Conservation (phyloP, 2,113 vertebrate genomes). For the Terrapene triunguis region DNA sequence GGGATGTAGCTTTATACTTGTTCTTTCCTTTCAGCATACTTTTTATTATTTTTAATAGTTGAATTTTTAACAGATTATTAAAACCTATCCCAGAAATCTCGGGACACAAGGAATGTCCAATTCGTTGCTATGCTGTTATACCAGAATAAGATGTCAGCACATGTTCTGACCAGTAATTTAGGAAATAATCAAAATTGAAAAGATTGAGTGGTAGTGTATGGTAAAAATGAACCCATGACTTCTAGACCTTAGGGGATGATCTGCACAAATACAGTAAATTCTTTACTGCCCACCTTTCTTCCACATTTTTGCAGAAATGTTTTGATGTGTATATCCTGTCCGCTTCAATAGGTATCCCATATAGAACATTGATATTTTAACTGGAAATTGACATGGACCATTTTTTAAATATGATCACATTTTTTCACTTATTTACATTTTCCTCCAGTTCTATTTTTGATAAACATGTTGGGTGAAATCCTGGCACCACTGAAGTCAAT, state of each 20-base stretch:
- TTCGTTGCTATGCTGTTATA: neutral
- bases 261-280: neutral
- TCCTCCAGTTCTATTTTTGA: accelerated
- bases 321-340: too few relatives aligned
- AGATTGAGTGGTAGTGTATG: neutral
- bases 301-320: neutral
- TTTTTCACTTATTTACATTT: accelerated
- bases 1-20: neutral
- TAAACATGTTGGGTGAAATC: neutral
- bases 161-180: neutral
- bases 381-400: neutral
- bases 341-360: neutral
- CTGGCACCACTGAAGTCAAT: neutral
- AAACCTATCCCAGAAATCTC: neutral
- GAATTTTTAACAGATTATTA: neutral
- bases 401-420: neutral
- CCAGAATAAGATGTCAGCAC: neutral
- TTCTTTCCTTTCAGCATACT: neutral
- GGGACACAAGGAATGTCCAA: neutral
- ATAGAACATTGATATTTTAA: neutral
- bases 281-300: too few relatives aligned
- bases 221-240: neutral
- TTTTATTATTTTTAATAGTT: neutral
- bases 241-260: neutral
- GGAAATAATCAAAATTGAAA: neutral